Base-by-base conservation (phyloP, 2,113 vertebrate genomes). In the Gadus chalcogrammus region DNA sequence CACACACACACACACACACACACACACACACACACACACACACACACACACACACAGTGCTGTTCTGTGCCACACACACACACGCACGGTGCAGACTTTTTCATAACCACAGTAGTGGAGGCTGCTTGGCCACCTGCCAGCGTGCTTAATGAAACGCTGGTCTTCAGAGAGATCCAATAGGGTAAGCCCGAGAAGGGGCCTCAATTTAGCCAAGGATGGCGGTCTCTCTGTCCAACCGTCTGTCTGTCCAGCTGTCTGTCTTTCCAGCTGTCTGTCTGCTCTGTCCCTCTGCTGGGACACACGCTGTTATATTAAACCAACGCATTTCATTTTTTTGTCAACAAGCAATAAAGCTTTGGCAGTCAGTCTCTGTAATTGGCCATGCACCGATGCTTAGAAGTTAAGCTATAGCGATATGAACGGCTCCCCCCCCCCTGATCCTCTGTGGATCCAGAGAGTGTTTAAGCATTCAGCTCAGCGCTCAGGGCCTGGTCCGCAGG, bases 341-440 rank as follows among this genome's bases (percentile, higher is more conserved):
- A 78, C 20, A 64, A 65, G 75, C 79, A 53, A 68, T 75, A 78
- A 61, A 74, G 70, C 61, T 75, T 74, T 88, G 78, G 76, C 82
- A 81, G 75, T 68, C 72, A 78, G 71, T 84, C 78, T 67, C 70
- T 64, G 67, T 89, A 89, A 90, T 89, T 89, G 87, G 88, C 82
- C 83, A 79, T 79, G 84, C 86, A 87, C 85, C 86, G 85, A 70
- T 79, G 75, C 75, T 80, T 82, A 73, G 82, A 72, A 58, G 67
- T 74, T 71, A 73, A 65, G 60, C 72, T 64, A 28, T 68, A 76
- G 72, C 73, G 82, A 82, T 78, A 78, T 86, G 31, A 35, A 35
- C 31, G 4, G 4, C 31, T 35, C 31, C 31, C 31, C 31, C 31
- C 4, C 31, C 31, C 31, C 1, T 7, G 31, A 5, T 81, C 75